These are phyloP conservation scores for Lepus americanus DNA, from an alignment of 2,113 vertebrate species.

Conservation along the genomic window DNA sequence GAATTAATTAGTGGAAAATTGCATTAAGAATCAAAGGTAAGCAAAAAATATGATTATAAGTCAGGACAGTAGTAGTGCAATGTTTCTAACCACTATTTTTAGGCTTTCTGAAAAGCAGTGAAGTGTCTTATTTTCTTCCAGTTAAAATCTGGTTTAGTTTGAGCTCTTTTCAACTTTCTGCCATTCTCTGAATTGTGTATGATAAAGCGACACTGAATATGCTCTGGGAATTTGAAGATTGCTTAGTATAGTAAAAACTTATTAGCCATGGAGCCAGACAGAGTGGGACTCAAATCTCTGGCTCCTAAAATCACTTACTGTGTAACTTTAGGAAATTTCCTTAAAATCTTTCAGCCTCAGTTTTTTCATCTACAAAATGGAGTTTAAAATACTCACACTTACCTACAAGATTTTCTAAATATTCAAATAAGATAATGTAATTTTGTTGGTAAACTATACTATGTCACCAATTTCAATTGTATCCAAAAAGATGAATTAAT, in stretches of 20 bases:
- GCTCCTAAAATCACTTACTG: neutral
- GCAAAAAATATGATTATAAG: slow-evolving; percentile 21
- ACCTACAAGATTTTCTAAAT: neutral
- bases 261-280: neutral
- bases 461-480: neutral
- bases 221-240: neutral
- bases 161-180: neutral
- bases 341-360: slow-evolving; percentile 24
- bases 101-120: neutral
- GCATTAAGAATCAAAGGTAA: neutral
- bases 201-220: neutral
- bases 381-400: slow-evolving; percentile 23
- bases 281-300: neutral
- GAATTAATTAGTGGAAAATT: slow-evolving; percentile 44
- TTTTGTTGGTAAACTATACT: slow-evolving; percentile 53
- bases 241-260: neutral
- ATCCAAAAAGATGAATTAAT: neutral
- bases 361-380: slow-evolving; percentile 2
- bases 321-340: neutral
- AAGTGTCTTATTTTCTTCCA: neutral
- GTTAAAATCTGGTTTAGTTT: slow-evolving; percentile 27
- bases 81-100: neutral
- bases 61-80: neutral
- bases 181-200: neutral
- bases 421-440: slow-evolving; percentile 34